Conservation (phyloP, 2,797 vertebrate species). For the Pseudochaenichthys georgianus region DNA sequence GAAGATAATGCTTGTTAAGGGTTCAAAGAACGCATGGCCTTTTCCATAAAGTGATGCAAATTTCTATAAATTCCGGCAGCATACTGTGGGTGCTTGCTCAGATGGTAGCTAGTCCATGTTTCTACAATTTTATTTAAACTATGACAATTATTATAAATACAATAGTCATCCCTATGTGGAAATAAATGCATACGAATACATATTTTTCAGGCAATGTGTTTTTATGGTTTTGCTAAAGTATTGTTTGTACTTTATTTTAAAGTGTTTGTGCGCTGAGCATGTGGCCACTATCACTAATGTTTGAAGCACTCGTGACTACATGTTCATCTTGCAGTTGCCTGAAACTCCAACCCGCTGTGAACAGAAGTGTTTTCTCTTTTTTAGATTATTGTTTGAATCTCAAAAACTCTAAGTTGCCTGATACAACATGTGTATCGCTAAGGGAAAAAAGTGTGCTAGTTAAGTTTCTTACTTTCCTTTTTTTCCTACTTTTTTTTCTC, state of each 20-base stretch:
- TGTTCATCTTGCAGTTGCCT: not conserved
- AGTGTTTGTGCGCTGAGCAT: not conserved
- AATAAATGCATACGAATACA: no score
- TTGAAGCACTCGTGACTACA: not conserved
- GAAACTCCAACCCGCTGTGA: not conserved
- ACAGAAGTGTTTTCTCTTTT: not conserved
- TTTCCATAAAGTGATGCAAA: not conserved
- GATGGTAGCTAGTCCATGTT: not conserved
- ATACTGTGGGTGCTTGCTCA: not conserved
- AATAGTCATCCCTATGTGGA: not conserved
- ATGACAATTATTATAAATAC: not conserved
- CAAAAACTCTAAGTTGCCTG: not conserved
- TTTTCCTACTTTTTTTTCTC: constrained; percentile 32
- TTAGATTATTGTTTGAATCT: not conserved
- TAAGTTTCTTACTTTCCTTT: constrained; percentile 41
- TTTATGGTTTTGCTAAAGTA: not conserved
- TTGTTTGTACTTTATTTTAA: not conserved
- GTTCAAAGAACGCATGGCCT: not conserved
- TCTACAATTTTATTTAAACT: not conserved
- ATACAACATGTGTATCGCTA: not conserved
- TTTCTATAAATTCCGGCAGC: not conserved
- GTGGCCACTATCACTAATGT: not conserved
- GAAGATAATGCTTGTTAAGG: not conserved
- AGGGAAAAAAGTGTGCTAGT: not conserved
- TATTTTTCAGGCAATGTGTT: no score